Evolutionary conservation across 2,113 vertebrate species (phyloP).

Genomic region (Athene cunicularia): DNA sequence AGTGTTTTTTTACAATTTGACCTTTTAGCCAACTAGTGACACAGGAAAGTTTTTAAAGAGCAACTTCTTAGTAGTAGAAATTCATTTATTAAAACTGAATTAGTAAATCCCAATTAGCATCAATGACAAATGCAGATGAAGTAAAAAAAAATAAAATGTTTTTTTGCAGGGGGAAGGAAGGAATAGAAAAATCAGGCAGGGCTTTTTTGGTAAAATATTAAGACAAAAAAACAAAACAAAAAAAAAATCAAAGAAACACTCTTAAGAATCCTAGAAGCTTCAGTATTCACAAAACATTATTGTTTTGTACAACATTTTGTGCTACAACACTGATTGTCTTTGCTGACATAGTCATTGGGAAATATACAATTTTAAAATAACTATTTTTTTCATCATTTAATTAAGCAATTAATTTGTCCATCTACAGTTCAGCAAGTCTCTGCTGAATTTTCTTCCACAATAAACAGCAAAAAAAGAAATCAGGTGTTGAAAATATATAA

Average conservation of each 20-base stretch:
- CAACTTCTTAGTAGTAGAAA: not conserved
- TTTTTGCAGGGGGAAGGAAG: accelerated
- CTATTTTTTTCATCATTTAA: not conserved
- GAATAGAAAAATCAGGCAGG: not conserved
- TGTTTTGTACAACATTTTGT: not conserved
- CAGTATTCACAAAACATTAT: not conserved
- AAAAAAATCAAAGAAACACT: not conserved
- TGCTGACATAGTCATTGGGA: not conserved
- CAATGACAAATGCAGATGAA: not conserved
- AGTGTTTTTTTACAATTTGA: not conserved
- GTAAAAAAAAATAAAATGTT: not conserved
- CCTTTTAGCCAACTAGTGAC: not conserved
- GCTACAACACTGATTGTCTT: not conserved
- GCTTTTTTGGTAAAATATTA: not conserved
- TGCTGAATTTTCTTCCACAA: not conserved
- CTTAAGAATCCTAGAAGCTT: not conserved
- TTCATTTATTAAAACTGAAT: not conserved
- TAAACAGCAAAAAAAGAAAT: not conserved
- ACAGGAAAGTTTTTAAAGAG: not conserved
- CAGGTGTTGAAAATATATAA: not conserved
- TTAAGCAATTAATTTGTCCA: not conserved
- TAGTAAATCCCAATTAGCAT: not conserved
- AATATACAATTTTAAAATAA: not conserved
- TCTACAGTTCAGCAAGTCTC: not conserved
- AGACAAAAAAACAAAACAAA: not conserved